A percentile compares a stretch with the other conserved stretches of the same genome.
These are phyloP conservation scores for Anas bahamensis DNA, from an alignment of 2,797 vertebrate genomes.

Conservation along the genomic window DNA sequence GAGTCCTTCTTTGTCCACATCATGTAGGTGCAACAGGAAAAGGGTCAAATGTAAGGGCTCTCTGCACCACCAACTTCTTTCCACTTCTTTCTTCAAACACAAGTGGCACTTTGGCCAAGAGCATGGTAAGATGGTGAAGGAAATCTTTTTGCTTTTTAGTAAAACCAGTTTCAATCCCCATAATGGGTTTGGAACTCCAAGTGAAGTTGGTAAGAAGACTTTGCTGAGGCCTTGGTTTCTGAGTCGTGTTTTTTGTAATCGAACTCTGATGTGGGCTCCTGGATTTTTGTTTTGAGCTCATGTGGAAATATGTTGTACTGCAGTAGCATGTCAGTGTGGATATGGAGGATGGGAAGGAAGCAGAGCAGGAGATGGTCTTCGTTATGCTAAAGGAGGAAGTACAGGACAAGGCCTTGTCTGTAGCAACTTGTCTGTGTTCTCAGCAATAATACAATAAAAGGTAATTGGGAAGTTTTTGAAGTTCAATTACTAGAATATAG, in stretches of 20 bases:
- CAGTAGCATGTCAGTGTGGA: not conserved
- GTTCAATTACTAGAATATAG: not conserved
- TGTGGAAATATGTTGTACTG: rapidly evolving
- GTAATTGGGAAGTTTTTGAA: not conserved
- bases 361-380: not conserved
- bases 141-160: not conserved
- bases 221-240: not conserved
- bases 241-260: not conserved
- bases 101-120: rapidly evolving
- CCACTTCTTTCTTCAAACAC: not conserved
- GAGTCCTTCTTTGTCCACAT: rapidly evolving
- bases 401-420: not conserved
- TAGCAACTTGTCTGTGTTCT: not conserved
- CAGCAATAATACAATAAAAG: not conserved
- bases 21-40: not conserved
- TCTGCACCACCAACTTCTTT: not conserved
- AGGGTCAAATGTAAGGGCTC: not conserved
- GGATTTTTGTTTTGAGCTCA: not conserved
- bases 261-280: not conserved
- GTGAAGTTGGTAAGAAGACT: not conserved
- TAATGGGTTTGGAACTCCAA: not conserved
- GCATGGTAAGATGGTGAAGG: not conserved
- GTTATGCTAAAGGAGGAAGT: not conserved
- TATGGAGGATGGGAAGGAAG: not conserved
- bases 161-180: not conserved